Percentiles rank a stretch among this genome's conserved stretches.
These are phyloP conservation scores for Chelonus formosanus DNA, from an alignment of 2,888 invertebrate genomes.

Conservation along the genomic window DNA sequence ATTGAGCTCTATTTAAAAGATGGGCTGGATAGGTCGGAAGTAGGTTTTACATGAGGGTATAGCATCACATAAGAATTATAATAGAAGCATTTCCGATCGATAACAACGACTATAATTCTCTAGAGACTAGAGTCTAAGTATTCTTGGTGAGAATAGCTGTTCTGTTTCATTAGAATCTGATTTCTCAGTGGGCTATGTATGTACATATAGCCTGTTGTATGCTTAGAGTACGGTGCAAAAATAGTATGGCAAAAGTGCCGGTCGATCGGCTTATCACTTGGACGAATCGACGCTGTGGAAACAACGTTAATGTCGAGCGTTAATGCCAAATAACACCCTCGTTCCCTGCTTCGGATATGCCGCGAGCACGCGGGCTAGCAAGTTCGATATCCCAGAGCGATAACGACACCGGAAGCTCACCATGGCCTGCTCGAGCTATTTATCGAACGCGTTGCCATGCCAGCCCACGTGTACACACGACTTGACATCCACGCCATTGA, in stretches of 20 bases:
- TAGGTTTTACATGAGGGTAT: too few relatives aligned
- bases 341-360: slow-evolving; percentile 27
- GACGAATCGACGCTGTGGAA: slow-evolving; percentile 32
- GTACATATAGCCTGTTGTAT: slow-evolving; percentile 7
- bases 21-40: too few relatives aligned
- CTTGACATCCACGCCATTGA: slow-evolving; percentile 42
- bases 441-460: slow-evolving; percentile 64
- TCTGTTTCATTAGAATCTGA: slow-evolving; percentile 17
- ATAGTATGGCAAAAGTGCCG: slow-evolving; percentile 4
- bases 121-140: background rate
- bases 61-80: too few relatives aligned
- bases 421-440: slow-evolving; percentile 48
- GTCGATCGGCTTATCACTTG: slow-evolving; percentile 34
- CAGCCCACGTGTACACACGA: slow-evolving; percentile 61
- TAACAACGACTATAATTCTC: slow-evolving; percentile 7
- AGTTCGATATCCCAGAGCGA: slow-evolving; percentile 45
- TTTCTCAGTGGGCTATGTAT: slow-evolving; percentile 3
- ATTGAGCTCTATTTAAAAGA: slow-evolving; percentile 1
- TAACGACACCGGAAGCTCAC: slow-evolving; percentile 46
- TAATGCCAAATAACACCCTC: slow-evolving; percentile 31
- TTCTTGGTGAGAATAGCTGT: slow-evolving; percentile 11
- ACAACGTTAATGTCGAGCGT: slow-evolving; percentile 35
- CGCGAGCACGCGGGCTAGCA: slow-evolving; percentile 36
- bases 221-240: background rate
- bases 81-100: background rate